A percentile compares a stretch with the other conserved stretches of the same genome.
Evolutionary conservation across 2,797 vertebrate genomes (phyloP).

Genomic region (Hypotaenidia okinawae): DNA sequence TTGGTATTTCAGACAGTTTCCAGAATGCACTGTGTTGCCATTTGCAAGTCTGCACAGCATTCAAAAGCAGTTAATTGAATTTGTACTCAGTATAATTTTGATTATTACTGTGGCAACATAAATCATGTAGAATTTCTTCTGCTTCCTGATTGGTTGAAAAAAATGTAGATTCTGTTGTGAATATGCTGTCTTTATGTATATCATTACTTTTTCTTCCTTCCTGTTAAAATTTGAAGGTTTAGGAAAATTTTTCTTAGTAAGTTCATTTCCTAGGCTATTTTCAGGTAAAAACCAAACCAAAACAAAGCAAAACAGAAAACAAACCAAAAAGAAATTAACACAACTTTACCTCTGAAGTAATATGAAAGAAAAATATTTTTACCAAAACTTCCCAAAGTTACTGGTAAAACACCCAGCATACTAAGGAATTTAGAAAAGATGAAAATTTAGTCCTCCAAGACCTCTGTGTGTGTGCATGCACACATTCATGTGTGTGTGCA

Average conservation of each 20-base stretch:
- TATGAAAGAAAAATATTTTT: background rate
- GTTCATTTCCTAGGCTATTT: background rate
- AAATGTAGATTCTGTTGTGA: background rate
- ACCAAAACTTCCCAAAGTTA: background rate
- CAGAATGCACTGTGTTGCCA: background rate
- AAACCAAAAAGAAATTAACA: background rate
- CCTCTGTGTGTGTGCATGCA: rapidly evolving
- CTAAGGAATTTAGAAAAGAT: background rate
- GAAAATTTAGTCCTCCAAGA: background rate
- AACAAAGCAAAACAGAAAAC: no score
- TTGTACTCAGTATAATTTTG: background rate
- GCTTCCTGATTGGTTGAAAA: background rate
- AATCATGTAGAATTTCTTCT: background rate
- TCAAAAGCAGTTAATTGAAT: background rate
- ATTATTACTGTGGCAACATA: background rate
- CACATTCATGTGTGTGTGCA: background rate
- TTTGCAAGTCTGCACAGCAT: background rate
- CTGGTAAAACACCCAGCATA: rapidly evolving
- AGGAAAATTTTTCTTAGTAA: background rate
- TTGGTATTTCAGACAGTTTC: background rate
- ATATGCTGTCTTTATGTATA: background rate
- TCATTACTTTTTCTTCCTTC: background rate
- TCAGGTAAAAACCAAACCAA: background rate
- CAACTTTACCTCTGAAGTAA: background rate
- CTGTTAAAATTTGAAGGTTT: background rate